Evolutionary conservation across 2,113 vertebrate genomes (phyloP), one percentile per base, ranked within the genome.

Genomic region (Coturnix japonica): DNA sequence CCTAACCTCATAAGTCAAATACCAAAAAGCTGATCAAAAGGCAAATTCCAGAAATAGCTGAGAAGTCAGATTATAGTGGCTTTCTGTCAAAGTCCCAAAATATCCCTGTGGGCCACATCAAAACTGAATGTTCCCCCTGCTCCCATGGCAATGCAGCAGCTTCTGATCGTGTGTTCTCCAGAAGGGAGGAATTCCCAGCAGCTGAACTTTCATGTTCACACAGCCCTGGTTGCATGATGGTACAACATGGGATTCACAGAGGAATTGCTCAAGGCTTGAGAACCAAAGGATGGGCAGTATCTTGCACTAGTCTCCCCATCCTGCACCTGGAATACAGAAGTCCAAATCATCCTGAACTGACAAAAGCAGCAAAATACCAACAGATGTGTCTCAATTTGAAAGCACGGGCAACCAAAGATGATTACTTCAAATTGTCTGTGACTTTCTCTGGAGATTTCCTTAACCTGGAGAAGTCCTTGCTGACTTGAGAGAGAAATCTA

Each of bases 191-290:
- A 30, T 10, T 26, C 13, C 7, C 8, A 8, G 63, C 26, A 80
- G 47, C 30, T 3, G 1, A 80, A 44, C 21, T n/a, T 23, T 9
- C 0, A 4, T 18, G n/a, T 18, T 26, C 6, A 1, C 8, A 6
- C 26, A 44, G 7, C 37, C 49, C 49, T 77, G n/a, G 16, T 43
- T 8, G 63, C 31, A n/a, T 1, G 20, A 16, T 9, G 13, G 46
- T 6, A 0, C 43, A 19, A 21, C 8, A 54, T 0, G 5, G 53
- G 44, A 28, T 49, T 43, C 17, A 1, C 9, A 15, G 0, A 2
- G 5, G 7, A 66, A 35, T 10, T 14, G 14, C 46, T 22, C 39
- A 30, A 41, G 57, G 22, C 33, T 22, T 3, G 3, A 69, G 28
- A 2, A 3, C 54, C 46, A 22, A 7, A 5, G 25, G 49, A 66